Percentiles rank a stretch among this genome's conserved stretches.
These are phyloP conservation scores for Byasa hedistus DNA, from an alignment of 2,888 invertebrate genomes.

Conservation along the genomic window DNA sequence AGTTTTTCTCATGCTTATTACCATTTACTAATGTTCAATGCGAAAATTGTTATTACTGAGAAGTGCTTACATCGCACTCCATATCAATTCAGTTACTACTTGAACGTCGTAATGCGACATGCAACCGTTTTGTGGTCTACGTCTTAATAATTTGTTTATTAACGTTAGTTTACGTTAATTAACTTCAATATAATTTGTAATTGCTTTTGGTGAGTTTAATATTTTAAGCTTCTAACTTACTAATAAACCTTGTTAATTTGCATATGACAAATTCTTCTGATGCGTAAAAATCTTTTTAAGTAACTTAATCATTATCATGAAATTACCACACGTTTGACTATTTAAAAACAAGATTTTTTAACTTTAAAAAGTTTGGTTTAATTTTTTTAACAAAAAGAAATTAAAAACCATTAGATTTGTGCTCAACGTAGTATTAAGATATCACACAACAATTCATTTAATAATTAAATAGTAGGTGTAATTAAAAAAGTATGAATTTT, in stretches of 20 bases:
- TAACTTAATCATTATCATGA: too few species aligned
- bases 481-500: too few species aligned
- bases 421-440: too few species aligned
- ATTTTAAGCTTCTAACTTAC: background rate
- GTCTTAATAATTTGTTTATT: background rate
- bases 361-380: too few species aligned
- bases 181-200: constrained; percentile 7
- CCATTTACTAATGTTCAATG: constrained; percentile 19
- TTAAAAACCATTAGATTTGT: too few species aligned
- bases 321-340: too few species aligned
- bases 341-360: too few species aligned
- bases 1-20: background rate
- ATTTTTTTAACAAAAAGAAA: too few species aligned
- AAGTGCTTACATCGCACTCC: constrained; percentile 16
- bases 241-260: background rate
- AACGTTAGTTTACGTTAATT: background rate
- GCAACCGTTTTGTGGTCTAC: background rate
- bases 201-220: constrained; percentile 8
- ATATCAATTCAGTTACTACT: constrained; percentile 21
- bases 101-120: constrained; percentile 23
- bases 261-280: background rate
- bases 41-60: constrained; percentile 20
- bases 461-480: too few species aligned
- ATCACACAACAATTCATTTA: too few species aligned
- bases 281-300: too few species aligned